Base-by-base conservation (phyloP, 1,140 invertebrate species). In the Limonius californicus region DNA sequence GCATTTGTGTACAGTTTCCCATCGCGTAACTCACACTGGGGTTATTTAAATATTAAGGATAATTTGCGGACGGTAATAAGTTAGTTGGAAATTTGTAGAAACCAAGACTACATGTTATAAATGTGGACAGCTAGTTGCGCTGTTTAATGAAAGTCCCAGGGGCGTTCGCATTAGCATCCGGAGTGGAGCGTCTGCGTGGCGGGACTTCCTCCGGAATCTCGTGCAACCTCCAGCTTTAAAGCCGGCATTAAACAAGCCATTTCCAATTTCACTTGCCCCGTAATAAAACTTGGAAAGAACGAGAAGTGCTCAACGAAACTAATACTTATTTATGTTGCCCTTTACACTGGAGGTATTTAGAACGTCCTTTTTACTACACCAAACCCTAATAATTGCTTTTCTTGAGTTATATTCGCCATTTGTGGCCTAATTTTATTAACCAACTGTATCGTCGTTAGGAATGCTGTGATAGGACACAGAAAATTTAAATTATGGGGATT, bases 141-240 rank as follows among this genome's bases (percentile, higher is more conserved):
- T 18, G 59, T 61, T 61, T 61, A 61, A 61, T 61, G 59, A 61
- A 56, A 53, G 54, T 55, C 59, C 58, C 57, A 35, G 27, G 58
- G 43, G 59, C 27, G 59, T 55, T 61, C 58, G 45, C 58, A 59
- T 59, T 59, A 59, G 58, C 58, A 59, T 59, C 58, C 58, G 58
- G 58, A 59, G 58, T 53, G 14, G 45, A 59, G 58, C 27, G 18
- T 53, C 20, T 23, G 45, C 58, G 15, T 27, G 45, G 45, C 43
- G 57, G 45, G 35, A 45, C 58, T 58, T 58, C 57, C 57, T 58
- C 57, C 57, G 57, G 58, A 30, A 59, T 53, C 58, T 39, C 27
- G 57, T 16, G 47, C 58, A 15, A 53, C 23, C 58, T 32, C 19
- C 35, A 50, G 47, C 58, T 59, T 59, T 59, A 59, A 27, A 53